Percentiles rank a stretch among this genome's conserved stretches.
Evolutionary conservation across 2,888 invertebrate genomes (phyloP).

Genomic region (Callinectes sapidus): DNA sequence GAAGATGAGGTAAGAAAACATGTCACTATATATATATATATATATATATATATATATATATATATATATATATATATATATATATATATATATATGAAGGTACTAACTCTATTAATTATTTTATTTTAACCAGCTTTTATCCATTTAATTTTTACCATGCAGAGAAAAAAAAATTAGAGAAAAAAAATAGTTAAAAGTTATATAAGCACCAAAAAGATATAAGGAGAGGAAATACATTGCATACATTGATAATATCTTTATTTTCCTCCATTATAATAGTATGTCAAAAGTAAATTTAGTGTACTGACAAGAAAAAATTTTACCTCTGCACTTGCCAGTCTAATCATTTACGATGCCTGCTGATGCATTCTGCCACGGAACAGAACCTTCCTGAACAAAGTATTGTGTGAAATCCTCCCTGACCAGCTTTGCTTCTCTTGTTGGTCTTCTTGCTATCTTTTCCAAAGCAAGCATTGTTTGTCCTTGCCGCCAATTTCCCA

Average conservation of each 20-base stretch:
- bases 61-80: no score
- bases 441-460: background rate
- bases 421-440: background rate
- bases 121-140: background rate
- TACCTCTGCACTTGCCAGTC: background rate
- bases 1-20: background rate
- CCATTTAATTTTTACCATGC: no score
- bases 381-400: constrained; percentile 23
- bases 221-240: no score
- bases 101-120: no score
- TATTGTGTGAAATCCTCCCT: constrained; percentile 20
- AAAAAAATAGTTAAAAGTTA: no score
- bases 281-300: no score
- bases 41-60: background rate
- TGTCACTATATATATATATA: no score
- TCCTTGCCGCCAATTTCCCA: background rate
- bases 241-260: no score
- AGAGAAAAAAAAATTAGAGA: no score
- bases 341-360: background rate
- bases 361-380: background rate
- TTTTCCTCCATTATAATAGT: no score
- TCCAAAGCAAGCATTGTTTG: constrained; percentile 7
- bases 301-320: background rate
- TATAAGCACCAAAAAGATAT: no score
- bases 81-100: no score